Base-by-base conservation (phyloP, 2,888 invertebrate species). In the Trissolcus brochymenae region DNA sequence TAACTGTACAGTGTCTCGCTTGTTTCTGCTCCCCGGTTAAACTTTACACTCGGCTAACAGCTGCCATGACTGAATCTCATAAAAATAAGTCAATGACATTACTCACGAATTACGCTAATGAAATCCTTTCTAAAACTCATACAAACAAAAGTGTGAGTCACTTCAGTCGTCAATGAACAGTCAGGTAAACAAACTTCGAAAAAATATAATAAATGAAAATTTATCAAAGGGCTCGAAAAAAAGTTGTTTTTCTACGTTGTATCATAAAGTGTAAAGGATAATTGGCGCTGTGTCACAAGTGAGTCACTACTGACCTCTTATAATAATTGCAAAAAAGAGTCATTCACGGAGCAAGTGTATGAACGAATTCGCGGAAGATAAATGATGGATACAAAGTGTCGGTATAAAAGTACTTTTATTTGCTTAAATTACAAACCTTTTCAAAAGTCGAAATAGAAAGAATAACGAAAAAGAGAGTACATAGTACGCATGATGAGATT, bases 261-360 rank as follows among this genome's bases (percentile, higher is more conserved):
- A 25, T 11, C 9, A 35, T 6, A 35, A 11, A 1, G 7, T 35
- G 11, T 35, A 35, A 1, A 35, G 9, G 6, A 35, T 35, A 11
- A 35, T 11, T 35, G 35, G 11, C 46, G 49, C 16, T 57, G 62
- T 74, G 54, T 62, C 49, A 74, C 35, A 13, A 67, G 25, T 75
- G 75, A 75, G 25, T 75, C 68, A 68, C 54, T 64, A 55, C 29
- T 46, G 75, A 75, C 64, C 68, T 75, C 64, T 74, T 62, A 62
- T 57, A 74, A 68, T 11, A 7, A 35, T 14, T 53, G 29, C 51
- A 53, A 61, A n/a, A 76, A 74, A 25, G 13, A 4, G 43, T 43
- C 43, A 14, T 43, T 46, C 7, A 35, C 11, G 11, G 35, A 11
- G 35, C 35, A 11, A 35, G 35, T 35, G 35, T 35, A 11, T 46